phyloP scores from a whole-genome alignment of 1,140 invertebrate genomes.

The Drosophila insularis region DNA sequence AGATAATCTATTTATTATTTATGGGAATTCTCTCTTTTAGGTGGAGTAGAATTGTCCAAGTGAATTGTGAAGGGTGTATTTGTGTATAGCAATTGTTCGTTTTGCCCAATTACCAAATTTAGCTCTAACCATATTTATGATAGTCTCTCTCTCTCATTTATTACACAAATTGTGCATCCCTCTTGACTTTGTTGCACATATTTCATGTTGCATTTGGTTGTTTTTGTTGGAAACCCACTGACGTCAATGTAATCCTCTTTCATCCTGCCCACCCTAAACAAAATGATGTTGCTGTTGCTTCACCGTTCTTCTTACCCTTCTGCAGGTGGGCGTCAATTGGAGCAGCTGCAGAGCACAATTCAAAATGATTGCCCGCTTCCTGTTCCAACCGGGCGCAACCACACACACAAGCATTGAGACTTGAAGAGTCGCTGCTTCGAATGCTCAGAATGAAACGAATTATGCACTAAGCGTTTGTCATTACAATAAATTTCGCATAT shows the following conservation, averaged over 20 bases:
- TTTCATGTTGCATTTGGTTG: background rate
- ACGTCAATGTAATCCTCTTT: constrained; percentile 11
- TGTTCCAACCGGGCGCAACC: constrained; percentile 35
- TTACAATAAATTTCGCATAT: constrained; percentile 80
- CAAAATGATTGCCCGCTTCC: constrained; percentile 69
- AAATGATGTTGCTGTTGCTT: background rate
- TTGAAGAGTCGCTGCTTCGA: constrained; percentile 26
- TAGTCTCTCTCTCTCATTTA: background rate
- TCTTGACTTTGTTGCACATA: background rate
- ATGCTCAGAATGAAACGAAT: constrained; percentile 42
- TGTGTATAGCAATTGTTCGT: background rate
- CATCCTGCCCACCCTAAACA: constrained; percentile 43
- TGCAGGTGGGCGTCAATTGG: constrained; percentile 75
- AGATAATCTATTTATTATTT: too few relatives aligned
- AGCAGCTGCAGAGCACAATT: constrained; percentile 56
- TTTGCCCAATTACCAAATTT: background rate
- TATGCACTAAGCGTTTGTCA: constrained; percentile 78
- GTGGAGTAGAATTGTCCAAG: too few relatives aligned
- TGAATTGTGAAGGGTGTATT: too few relatives aligned
- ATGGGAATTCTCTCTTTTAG: too few relatives aligned
- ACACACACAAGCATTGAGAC: constrained; percentile 7
- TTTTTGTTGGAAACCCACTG: background rate
- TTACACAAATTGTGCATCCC: background rate
- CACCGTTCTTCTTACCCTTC: constrained; percentile 9
- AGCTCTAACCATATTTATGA: background rate